Conservation (phyloP, 2,797 vertebrate genomes). For the Protosalanx chinensis region DNA sequence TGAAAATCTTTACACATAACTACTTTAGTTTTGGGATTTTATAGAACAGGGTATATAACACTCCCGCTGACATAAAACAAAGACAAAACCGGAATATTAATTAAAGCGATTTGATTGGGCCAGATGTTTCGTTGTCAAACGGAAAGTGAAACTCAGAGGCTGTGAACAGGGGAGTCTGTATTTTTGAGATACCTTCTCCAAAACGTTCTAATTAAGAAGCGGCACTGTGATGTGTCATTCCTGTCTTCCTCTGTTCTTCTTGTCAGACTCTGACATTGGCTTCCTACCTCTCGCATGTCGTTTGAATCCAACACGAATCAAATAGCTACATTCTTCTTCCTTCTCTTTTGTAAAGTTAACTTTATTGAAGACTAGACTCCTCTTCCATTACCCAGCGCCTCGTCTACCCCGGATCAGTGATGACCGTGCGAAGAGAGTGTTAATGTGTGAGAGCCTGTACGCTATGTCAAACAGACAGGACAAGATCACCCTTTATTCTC, state of each 20-base stretch:
- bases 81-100: neutral
- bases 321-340: too few relatives aligned
- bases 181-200: neutral
- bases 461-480: too few relatives aligned
- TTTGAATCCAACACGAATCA: too few relatives aligned
- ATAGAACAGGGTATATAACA: neutral
- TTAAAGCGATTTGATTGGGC: constrained; percentile 11
- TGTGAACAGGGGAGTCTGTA: neutral
- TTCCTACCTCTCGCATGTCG: neutral
- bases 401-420: too few relatives aligned
- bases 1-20: too few relatives aligned
- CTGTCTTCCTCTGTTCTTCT: neutral
- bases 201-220: constrained; percentile 7
- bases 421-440: too few relatives aligned
- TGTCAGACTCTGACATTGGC: neutral
- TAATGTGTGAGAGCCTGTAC: too few relatives aligned
- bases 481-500: too few relatives aligned
- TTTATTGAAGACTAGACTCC: too few relatives aligned
- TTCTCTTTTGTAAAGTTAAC: too few relatives aligned
- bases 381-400: too few relatives aligned
- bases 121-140: neutral
- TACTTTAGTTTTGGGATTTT: neutral
- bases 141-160: constrained; percentile 4
- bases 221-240: neutral
- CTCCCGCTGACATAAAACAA: neutral